phyloP scores from a whole-genome alignment of 2,113 vertebrate species.

The Cavia aperea region DNA sequence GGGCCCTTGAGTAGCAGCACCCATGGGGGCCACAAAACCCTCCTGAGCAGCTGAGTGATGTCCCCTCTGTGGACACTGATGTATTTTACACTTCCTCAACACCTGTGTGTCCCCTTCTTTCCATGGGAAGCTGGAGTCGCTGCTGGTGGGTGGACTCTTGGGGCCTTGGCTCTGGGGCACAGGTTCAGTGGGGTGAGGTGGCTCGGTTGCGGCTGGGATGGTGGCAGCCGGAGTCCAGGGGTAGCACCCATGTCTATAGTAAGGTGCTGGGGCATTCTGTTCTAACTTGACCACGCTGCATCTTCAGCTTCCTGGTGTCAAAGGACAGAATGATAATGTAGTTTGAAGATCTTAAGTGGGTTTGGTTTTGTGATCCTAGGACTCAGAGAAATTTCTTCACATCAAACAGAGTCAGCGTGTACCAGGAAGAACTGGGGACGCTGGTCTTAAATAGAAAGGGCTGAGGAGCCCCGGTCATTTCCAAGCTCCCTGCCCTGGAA shows the following conservation, averaged over 20 bases:
- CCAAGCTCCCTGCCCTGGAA: background rate
- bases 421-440: too few relatives aligned
- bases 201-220: too few relatives aligned
- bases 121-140: background rate
- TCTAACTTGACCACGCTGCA: background rate
- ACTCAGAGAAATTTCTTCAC: too few relatives aligned
- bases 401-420: background rate
- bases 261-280: background rate
- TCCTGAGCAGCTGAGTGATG: background rate
- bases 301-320: background rate
- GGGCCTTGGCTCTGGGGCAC: background rate
- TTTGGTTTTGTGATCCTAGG: background rate
- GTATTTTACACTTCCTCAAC: background rate
- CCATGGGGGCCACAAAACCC: background rate
- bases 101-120: background rate
- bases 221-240: background rate
- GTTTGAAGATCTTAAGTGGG: background rate
- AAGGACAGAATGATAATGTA: background rate
- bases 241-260: background rate
- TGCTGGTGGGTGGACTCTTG: background rate
- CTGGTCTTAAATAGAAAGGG: background rate
- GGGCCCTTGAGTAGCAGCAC: background rate
- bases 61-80: background rate
- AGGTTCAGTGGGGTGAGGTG: background rate
- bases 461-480: background rate